Conservation (phyloP, 2,113 vertebrate species). For the Pituophis catenifer region DNA sequence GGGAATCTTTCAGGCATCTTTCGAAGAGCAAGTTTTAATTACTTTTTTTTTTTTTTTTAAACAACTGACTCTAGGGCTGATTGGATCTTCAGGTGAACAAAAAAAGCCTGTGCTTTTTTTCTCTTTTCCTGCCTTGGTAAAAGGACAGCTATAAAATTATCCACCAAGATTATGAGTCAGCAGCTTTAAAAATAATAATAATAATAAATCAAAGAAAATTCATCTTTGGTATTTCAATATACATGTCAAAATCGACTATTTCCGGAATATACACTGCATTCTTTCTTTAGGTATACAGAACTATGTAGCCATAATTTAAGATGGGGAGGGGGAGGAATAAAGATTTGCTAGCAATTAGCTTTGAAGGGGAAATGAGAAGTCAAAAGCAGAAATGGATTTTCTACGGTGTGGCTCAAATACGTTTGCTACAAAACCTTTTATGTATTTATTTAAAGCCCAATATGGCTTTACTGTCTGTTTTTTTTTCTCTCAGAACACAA, state of each 20-base stretch:
- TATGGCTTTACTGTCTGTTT: conserved; percentile 5
- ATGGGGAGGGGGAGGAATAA: not conserved
- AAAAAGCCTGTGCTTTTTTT: conserved; percentile 16
- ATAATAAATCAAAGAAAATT: conserved; percentile 30
- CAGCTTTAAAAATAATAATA: conserved; percentile 24
- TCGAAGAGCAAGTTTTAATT: conserved; percentile 29
- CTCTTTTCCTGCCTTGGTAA: conserved; percentile 30
- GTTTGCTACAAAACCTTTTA: not conserved
- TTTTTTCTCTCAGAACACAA: conserved; percentile 13
- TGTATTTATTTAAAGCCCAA: conserved; percentile 2
- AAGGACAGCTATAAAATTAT: conserved; percentile 26
- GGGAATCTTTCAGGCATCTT: conserved; percentile 15
- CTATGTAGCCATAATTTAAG: not conserved
- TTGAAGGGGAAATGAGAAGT: conserved; percentile 14
- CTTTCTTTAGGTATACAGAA: not conserved
- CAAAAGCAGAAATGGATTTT: not conserved
- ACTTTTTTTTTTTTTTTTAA: not conserved
- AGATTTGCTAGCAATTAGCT: not conserved
- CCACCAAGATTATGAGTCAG: conserved; percentile 56
- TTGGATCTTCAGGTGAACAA: conserved; percentile 46
- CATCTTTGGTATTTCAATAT: conserved; percentile 25
- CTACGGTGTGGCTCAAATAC: conserved; percentile 15
- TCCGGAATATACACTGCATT: not conserved
- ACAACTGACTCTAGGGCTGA: conserved; percentile 29
- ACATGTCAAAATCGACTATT: conserved; percentile 34